A percentile compares a stretch with the other conserved stretches of the same genome.
Conservation (phyloP, 2,797 vertebrate genomes). For the Ctenopoma kingsleyae region DNA sequence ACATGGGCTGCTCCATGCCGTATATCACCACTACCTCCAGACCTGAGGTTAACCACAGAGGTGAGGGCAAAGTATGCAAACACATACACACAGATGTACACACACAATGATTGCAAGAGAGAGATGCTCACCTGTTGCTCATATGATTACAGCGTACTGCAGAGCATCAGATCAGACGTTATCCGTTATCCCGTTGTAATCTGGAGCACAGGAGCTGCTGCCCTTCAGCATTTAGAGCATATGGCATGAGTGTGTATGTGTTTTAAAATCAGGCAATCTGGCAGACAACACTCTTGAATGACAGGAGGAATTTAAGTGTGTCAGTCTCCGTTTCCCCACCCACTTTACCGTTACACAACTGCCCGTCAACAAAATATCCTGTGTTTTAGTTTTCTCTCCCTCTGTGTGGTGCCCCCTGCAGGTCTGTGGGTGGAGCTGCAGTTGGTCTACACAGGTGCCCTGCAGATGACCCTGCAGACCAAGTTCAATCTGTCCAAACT, state of each 20-base stretch:
- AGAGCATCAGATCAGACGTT: conserved; percentile 60
- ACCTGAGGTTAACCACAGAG: conserved; percentile 86
- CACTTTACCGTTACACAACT: conserved; percentile 42
- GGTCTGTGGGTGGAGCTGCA: conserved; percentile 92
- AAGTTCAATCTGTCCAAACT: conserved; percentile 93
- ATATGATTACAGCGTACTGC: conserved; percentile 43
- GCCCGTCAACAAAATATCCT: conserved; percentile 37
- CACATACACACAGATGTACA: neutral
- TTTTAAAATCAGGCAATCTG: conserved; percentile 46
- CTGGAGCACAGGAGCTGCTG: conserved; percentile 48
- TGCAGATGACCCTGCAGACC: conserved; percentile 93
- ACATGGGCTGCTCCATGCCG: conserved; percentile 91
- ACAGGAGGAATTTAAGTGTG: conserved; percentile 28
- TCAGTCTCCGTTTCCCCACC: conserved; percentile 19
- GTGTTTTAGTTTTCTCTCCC: conserved; percentile 49
- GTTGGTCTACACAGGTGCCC: conserved; percentile 87
- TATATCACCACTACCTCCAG: conserved; percentile 83
- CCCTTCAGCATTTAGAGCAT: conserved; percentile 37
- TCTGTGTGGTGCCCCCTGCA: conserved; percentile 57
- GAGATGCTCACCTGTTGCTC: conserved; percentile 30
- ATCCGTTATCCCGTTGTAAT: conserved; percentile 76
- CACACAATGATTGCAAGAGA: conserved; percentile 5
- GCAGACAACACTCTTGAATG: conserved; percentile 14
- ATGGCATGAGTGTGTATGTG: conserved; percentile 21
- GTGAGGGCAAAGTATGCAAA: conserved; percentile 66